Conservation (phyloP, 1,140 invertebrate genomes). For the Drosophila pachea region DNA sequence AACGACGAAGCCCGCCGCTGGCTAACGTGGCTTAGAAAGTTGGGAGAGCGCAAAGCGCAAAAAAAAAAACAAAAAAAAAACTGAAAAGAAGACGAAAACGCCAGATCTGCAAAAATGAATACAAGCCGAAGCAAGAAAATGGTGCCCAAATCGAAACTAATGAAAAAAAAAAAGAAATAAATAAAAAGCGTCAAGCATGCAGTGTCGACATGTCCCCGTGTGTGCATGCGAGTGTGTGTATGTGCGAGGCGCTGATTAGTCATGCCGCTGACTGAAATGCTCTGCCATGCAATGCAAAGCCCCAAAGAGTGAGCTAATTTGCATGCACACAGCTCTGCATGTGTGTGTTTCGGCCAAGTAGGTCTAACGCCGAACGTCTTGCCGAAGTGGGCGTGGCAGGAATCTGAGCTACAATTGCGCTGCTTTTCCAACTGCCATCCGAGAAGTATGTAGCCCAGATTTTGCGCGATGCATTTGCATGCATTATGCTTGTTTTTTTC, state of each 20-base stretch:
- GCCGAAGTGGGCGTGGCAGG: constrained; percentile 30
- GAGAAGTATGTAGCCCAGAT: constrained; percentile 31
- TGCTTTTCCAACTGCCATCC: neutral
- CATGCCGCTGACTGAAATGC: constrained; percentile 63
- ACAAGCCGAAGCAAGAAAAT: constrained; percentile 24
- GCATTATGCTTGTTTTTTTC: constrained; percentile 12
- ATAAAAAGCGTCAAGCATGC: constrained; percentile 51
- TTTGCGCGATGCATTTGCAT: constrained; percentile 30
- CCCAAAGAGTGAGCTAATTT: constrained; percentile 67
- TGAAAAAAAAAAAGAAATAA: constrained; percentile 11
- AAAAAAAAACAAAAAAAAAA: too few relatives aligned
- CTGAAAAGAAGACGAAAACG: constrained; percentile 19
- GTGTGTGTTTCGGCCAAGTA: constrained; percentile 54
- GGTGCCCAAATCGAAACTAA: constrained; percentile 23
- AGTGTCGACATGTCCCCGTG: constrained; percentile 24
- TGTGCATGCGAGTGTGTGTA: constrained; percentile 20
- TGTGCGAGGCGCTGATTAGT: constrained; percentile 54
- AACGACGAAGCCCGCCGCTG: too few relatives aligned
- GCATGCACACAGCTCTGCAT: constrained; percentile 49
- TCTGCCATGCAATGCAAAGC: constrained; percentile 37
- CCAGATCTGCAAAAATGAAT: constrained; percentile 23
- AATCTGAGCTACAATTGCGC: constrained; percentile 19
- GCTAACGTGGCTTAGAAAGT: constrained; percentile 41
- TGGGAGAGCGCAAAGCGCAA: constrained; percentile 33
- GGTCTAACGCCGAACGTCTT: constrained; percentile 39